phyloP scores from a whole-genome alignment of 2,888 invertebrate species.

The Sinodicranocentrus sp. region DNA sequence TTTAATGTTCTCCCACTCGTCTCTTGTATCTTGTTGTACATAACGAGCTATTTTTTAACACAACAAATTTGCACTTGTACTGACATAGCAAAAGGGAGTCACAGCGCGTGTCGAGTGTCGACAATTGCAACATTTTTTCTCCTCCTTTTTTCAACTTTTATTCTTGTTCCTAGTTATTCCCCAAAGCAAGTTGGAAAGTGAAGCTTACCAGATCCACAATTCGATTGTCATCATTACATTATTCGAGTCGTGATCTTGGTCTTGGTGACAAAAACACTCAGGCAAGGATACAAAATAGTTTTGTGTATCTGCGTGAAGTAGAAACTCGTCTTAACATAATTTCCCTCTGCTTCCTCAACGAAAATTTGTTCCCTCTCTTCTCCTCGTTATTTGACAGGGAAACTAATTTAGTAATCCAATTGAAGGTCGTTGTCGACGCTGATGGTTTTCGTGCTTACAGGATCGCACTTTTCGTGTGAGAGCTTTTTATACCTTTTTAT shows the following conservation, averaged over 20 bases:
- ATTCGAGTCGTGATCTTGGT: conserved; percentile 30
- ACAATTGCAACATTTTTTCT: conserved; percentile 40
- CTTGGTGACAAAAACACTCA: conserved; percentile 15
- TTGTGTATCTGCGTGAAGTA: neutral
- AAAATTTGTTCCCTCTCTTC: too few species aligned
- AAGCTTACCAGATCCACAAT: neutral
- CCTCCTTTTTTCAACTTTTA: neutral
- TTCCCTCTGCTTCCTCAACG: too few species aligned
- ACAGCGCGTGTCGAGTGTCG: conserved; percentile 21
- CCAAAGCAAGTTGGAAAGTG: too few species aligned
- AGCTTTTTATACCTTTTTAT: too few species aligned
- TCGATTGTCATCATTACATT: conserved; percentile 22
- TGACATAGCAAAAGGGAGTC: too few species aligned
- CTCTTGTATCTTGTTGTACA: too few species aligned
- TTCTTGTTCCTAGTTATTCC: conserved; percentile 47
- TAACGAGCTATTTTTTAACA: too few species aligned
- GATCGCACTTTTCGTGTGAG: too few species aligned
- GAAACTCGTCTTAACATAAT: neutral
- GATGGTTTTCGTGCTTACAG: too few species aligned
- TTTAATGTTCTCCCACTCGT: too few species aligned
- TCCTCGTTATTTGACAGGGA: conserved; percentile 22
- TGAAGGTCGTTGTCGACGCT: conserved; percentile 39
- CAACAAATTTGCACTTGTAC: too few species aligned
- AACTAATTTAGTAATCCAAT: conserved; percentile 47
- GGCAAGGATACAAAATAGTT: neutral